phyloP scores from a whole-genome alignment of 2,888 invertebrate species.

The Nephrotoma flavescens region DNA sequence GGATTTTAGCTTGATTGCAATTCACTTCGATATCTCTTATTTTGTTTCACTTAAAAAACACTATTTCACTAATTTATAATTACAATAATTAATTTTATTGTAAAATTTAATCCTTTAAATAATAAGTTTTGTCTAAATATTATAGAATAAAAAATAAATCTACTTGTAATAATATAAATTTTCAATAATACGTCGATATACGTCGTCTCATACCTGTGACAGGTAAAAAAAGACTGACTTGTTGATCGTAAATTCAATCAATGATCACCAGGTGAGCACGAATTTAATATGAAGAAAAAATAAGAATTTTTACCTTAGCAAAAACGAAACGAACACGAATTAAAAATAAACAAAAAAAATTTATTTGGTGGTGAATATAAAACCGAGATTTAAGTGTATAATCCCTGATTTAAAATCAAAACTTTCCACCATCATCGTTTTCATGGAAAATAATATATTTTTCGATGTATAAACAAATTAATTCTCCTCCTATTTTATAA shows the following conservation, averaged over 20 bases:
- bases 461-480: not conserved
- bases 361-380: not conserved
- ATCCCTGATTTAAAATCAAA: not conserved
- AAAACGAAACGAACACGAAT: not conserved
- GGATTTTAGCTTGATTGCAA: not conserved
- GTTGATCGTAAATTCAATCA: slow-evolving; percentile 4
- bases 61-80: not conserved
- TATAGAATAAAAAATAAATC: not conserved
- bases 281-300: not conserved
- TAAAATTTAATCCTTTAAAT: not conserved
- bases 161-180: not conserved
- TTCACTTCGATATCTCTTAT: not conserved
- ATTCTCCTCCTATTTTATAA: not conserved
- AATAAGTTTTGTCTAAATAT: not conserved
- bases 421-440: not conserved
- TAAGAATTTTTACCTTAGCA: not conserved
- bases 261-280: not conserved
- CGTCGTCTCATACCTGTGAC: not conserved
- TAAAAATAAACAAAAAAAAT: not conserved
- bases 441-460: not conserved
- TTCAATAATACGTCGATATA: not conserved
- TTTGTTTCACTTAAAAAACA: not conserved
- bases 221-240: slow-evolving; percentile 4
- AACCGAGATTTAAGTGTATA: not conserved
- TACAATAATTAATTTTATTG: not conserved